A percentile compares a stretch with the other conserved stretches of the same genome.
These are phyloP conservation scores for Drosophila equinoxialis DNA, from an alignment of 1,140 invertebrate species.

Conservation along the genomic window DNA sequence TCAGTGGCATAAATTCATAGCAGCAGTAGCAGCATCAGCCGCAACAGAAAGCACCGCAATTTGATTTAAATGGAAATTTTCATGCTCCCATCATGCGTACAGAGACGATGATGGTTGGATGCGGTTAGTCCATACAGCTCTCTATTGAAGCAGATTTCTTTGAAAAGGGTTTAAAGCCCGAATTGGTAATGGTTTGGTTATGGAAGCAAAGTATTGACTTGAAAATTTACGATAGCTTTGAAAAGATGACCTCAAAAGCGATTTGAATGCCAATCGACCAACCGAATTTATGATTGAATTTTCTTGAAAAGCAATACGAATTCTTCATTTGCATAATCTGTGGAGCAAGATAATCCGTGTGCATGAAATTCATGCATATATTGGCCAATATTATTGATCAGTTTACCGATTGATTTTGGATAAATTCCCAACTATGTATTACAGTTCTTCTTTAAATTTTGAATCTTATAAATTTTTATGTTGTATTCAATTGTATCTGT, in stretches of 20 bases:
- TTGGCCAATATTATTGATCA: not conserved
- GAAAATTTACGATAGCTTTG: not conserved
- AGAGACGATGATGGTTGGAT: not conserved
- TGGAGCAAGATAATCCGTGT: not conserved
- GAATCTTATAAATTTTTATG: not conserved
- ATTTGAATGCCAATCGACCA: not conserved
- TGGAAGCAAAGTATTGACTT: not conserved
- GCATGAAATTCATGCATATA: not conserved
- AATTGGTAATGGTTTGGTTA: constrained; percentile 2
- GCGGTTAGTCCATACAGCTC: not conserved
- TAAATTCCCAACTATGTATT: not conserved
- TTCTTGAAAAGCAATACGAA: constrained; percentile 1
- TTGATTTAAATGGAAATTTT: constrained; percentile 35
- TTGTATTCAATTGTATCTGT: not conserved
- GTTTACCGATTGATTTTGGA: too few species aligned
- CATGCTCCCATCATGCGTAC: constrained; percentile 14
- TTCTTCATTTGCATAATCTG: not conserved
- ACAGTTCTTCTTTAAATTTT: not conserved
- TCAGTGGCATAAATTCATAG: constrained; percentile 10
- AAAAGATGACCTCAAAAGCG: not conserved
- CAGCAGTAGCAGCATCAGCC: not conserved
- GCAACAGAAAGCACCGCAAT: constrained; percentile 10
- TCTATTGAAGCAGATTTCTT: not conserved
- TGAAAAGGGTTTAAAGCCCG: constrained; percentile 4
- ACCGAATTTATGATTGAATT: constrained; percentile 9